phyloP scores from a whole-genome alignment of 2,888 invertebrate genomes.

The Proisotoma minuta region DNA sequence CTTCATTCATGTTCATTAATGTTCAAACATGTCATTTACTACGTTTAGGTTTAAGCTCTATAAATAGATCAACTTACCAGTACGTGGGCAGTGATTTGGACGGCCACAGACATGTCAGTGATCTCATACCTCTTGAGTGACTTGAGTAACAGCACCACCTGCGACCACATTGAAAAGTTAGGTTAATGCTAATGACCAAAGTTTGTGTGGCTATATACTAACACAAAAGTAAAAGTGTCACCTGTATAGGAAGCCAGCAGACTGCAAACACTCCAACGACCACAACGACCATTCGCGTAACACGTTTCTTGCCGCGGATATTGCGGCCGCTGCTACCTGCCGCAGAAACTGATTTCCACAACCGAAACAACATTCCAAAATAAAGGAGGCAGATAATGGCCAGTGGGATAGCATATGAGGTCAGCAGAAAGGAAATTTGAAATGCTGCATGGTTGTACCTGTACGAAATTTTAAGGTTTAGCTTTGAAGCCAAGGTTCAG shows the following conservation, averaged over 20 bases:
- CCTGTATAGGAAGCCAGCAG: constrained; percentile 85
- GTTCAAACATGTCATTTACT: too few relatives aligned
- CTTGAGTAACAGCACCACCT: constrained; percentile 70
- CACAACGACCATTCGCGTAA: constrained; percentile 85
- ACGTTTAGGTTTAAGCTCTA: too few relatives aligned
- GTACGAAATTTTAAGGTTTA: too few relatives aligned
- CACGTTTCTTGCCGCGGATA: constrained; percentile 76
- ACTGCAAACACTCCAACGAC: constrained; percentile 88
- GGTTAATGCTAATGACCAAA: background rate
- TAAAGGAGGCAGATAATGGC: constrained; percentile 81
- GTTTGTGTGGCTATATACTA: constrained; percentile 55
- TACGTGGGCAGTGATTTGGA: constrained; percentile 73
- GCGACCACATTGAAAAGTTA: background rate
- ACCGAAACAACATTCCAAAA: constrained; percentile 77
- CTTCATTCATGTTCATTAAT: too few relatives aligned
- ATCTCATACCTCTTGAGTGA: constrained; percentile 67
- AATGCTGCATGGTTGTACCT: constrained; percentile 46
- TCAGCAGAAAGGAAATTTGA: constrained; percentile 78
- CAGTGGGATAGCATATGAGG: constrained; percentile 83
- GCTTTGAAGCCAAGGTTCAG: too few relatives aligned
- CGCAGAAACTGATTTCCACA: constrained; percentile 71
- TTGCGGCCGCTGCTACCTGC: constrained; percentile 80
- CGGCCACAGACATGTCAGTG: constrained; percentile 63
- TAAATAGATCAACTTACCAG: too few relatives aligned
- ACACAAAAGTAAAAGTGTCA: constrained; percentile 32